These are phyloP conservation scores for Diplosoma virens DNA, from an alignment of 23 tunicate genomes.

Conservation along the genomic window DNA sequence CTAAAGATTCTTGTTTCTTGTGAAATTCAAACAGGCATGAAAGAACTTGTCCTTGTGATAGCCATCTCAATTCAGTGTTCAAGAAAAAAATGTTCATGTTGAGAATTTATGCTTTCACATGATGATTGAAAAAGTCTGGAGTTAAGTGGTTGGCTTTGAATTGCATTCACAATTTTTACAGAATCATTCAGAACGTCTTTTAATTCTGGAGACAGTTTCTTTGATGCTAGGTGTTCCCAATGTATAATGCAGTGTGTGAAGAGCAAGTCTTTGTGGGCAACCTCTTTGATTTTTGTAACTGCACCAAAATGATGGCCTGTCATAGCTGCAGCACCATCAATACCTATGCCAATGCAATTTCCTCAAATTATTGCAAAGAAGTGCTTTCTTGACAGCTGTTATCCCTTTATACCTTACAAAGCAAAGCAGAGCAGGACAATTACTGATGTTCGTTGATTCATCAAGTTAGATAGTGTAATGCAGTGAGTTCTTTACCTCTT, in stretches of 20 bases:
- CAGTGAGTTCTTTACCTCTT: too few relatives aligned
- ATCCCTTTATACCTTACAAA: background rate
- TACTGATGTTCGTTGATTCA: too few relatives aligned
- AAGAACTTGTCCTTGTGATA: slow-evolving; percentile 9
- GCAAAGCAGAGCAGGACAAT: too few relatives aligned
- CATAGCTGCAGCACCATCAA: too few relatives aligned
- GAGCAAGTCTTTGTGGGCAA: background rate
- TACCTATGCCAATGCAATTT: background rate
- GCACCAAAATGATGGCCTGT: background rate
- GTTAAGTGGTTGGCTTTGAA: background rate
- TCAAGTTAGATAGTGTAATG: too few relatives aligned
- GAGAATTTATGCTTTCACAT: background rate
- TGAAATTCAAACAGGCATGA: background rate
- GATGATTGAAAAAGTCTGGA: too few relatives aligned
- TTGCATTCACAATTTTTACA: background rate
- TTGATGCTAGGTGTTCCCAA: background rate
- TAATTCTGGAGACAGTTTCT: background rate
- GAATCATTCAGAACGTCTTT: background rate
- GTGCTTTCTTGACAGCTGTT: background rate
- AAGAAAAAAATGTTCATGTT: background rate
- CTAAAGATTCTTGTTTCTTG: background rate
- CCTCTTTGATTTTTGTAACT: background rate
- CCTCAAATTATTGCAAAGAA: background rate
- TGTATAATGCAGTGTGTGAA: background rate
- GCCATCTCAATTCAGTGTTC: background rate